A percentile compares a stretch with the other conserved stretches of the same genome.
Conservation (phyloP, 2,888 invertebrate species). For the Anodontia alba region DNA sequence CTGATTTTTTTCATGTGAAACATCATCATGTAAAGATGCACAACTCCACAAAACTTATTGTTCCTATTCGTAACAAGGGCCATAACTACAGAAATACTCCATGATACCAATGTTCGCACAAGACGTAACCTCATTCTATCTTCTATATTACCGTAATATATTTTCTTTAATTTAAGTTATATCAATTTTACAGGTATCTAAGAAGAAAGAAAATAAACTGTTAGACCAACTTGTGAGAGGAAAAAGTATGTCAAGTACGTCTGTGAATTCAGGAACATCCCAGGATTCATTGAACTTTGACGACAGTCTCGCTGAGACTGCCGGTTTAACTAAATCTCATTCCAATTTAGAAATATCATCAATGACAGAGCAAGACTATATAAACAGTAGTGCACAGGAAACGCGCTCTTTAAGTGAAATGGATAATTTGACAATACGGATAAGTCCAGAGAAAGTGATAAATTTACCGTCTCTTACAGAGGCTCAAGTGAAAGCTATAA, state of each 20-base stretch:
- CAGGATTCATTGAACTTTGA: slow-evolving; percentile 69
- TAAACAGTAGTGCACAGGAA: slow-evolving; percentile 64
- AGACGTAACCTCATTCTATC: no score
- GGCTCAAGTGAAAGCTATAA: slow-evolving; percentile 83
- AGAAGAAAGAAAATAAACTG: slow-evolving; percentile 53
- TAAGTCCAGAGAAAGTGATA: slow-evolving; percentile 80
- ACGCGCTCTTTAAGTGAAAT: slow-evolving; percentile 71
- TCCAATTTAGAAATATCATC: slow-evolving; percentile 69
- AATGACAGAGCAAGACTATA: slow-evolving; percentile 62
- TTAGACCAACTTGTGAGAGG: slow-evolving; percentile 43
- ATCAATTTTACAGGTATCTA: slow-evolving; percentile 21
- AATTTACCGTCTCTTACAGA: slow-evolving; percentile 82
- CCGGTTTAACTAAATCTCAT: slow-evolving; percentile 62
- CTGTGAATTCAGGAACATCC: slow-evolving; percentile 65
- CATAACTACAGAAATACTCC: no score
- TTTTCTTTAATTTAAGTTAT: no score
- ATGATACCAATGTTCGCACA: no score
- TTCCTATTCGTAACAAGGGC: no score
- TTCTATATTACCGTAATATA: no score
- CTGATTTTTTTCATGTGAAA: no score
- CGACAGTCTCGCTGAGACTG: slow-evolving; percentile 54
- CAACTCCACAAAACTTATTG: no score
- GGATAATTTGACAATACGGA: slow-evolving; percentile 75
- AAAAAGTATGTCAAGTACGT: slow-evolving; percentile 55
- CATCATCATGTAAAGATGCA: no score